phyloP scores from a whole-genome alignment of 2,797 vertebrate genomes.

The Alectoris magna region DNA sequence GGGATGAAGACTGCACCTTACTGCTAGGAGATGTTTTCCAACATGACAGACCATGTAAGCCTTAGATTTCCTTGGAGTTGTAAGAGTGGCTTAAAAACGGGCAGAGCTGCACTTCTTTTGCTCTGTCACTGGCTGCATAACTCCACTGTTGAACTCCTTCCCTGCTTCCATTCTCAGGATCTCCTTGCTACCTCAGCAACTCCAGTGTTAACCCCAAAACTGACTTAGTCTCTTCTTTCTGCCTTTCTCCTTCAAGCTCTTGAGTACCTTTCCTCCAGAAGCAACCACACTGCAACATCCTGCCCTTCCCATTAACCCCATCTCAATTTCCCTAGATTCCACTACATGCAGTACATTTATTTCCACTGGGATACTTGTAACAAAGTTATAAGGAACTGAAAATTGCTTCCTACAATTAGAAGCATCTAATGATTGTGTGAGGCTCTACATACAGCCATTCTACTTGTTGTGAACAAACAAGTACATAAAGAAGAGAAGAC shows the following conservation, averaged over 20 bases:
- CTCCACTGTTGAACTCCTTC: background rate
- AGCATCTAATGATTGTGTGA: accelerated
- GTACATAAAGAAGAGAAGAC: accelerated
- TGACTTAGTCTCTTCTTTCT: background rate
- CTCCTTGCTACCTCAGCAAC: background rate
- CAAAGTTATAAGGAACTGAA: background rate
- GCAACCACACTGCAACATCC: accelerated
- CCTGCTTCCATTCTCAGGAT: background rate
- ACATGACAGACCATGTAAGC: background rate
- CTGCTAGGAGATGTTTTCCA: background rate
- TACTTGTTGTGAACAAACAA: accelerated
- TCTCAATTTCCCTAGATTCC: background rate
- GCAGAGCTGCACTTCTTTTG: background rate
- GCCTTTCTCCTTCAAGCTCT: background rate
- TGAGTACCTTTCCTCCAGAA: background rate
- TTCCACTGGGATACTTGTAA: background rate
- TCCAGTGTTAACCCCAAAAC: background rate
- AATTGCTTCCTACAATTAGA: background rate
- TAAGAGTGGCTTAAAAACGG: background rate
- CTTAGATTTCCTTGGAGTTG: background rate
- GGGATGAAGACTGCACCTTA: background rate
- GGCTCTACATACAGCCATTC: background rate
- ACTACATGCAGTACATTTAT: background rate
- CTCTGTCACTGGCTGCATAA: background rate
- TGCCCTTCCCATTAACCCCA: background rate